Evolutionary conservation across 2,888 invertebrate genomes (phyloP), one percentile per base, ranked within the genome.

Genomic region (Acronicta psi): DNA sequence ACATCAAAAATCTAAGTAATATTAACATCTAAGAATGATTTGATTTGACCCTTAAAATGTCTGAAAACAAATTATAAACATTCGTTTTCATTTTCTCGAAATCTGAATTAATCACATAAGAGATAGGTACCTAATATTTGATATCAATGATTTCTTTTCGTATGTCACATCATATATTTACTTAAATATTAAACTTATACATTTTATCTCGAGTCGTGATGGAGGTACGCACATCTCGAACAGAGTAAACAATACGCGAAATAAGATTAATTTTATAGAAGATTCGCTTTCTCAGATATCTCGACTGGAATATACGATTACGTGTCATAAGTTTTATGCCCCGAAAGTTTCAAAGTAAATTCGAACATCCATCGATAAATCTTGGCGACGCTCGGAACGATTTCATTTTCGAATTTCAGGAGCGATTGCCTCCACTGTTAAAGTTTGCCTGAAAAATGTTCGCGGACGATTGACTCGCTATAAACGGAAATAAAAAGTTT

Each of bases 371-470:
- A 93, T 92, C 94, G 91, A 94, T 94, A 94, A 94, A 93, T 94
- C 94, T 94, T 91, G 89, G 93, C 91, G 93, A 92, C 92, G 92
- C 92, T 92, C 87, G 85, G 89, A 90, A 92, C 93, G 93, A 93
- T 93, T 94, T 94, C 93, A 94, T 94, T 94, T 94, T 94, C 94
- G 94, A 92, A 93, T 93, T 93, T 93, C 94, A 92, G 93, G 91
- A 94, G 87, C 94, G 93, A 94, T 94, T 94, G 93, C 92, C 91
- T 91, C 92, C 88, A 92, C 92, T 93, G 94, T 94, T 93, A 93
- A 94, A 94, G 92, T 94, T 94, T 94, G 92, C 92, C 92, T 94
- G 94, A 93, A 94, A 94, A 94, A 92, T 94, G 91, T 93, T 93
- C 91, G 89, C 91, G 91, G 92, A 89, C 94, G 93, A 94, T 94